Percentiles rank a stretch among this genome's conserved stretches.
Conservation (phyloP, 2,113 vertebrate species). For the Arothron firmamentum region DNA sequence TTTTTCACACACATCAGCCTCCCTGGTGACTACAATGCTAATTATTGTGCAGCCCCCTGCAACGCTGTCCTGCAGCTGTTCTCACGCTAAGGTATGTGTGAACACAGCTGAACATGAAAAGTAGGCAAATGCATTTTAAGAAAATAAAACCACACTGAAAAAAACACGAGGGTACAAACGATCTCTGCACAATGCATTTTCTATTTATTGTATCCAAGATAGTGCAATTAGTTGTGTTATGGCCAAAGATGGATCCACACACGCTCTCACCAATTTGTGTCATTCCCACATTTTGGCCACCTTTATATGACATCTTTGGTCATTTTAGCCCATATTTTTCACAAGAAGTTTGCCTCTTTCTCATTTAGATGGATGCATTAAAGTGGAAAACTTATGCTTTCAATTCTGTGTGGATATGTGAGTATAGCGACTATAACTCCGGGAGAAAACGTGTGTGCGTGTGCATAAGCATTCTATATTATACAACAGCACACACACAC, state of each 20-base stretch:
- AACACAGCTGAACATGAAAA: too few relatives aligned
- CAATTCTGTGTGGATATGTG: background rate
- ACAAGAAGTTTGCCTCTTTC: slow-evolving; percentile 42
- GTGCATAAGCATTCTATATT: background rate
- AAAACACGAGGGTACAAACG: too few relatives aligned
- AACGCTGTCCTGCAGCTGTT: slow-evolving; percentile 23
- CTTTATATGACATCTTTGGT: slow-evolving; percentile 13
- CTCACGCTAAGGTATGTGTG: background rate
- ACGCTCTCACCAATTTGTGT: too few relatives aligned
- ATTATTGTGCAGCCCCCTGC: slow-evolving; percentile 57
- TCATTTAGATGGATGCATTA: slow-evolving; percentile 55
- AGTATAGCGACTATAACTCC: too few relatives aligned
- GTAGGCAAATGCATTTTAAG: too few relatives aligned
- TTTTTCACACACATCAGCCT: slow-evolving; percentile 41
- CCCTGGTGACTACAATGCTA: slow-evolving; percentile 58
- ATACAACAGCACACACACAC: background rate
- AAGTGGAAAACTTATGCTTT: slow-evolving; percentile 3
- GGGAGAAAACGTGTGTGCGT: background rate
- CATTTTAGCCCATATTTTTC: slow-evolving; percentile 14
- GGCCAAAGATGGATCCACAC: too few relatives aligned
- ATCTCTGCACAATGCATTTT: too few relatives aligned
- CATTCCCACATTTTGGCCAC: too few relatives aligned
- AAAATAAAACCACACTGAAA: too few relatives aligned
- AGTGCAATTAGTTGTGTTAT: too few relatives aligned
- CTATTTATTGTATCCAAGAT: too few relatives aligned